phyloP scores from a whole-genome alignment of 2,113 vertebrate genomes.

The Apaloderma vittatum region DNA sequence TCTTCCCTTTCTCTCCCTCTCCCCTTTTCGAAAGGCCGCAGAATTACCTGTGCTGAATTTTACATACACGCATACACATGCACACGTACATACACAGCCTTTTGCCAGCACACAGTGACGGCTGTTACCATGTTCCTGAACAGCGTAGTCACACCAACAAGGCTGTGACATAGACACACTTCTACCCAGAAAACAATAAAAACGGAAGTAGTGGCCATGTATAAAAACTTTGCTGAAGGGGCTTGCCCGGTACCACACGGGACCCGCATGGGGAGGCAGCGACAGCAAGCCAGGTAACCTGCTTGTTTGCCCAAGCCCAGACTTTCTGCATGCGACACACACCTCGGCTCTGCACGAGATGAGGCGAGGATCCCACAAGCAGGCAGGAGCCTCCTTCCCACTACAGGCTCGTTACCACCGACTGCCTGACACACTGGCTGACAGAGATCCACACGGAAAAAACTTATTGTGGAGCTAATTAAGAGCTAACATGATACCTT shows the following conservation, averaged over 20 bases:
- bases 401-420: background rate
- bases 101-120: background rate
- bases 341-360: rapidly evolving
- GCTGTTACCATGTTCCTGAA: rapidly evolving
- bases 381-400: background rate
- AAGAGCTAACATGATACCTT: background rate
- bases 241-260: rapidly evolving
- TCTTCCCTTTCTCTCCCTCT: background rate
- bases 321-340: rapidly evolving
- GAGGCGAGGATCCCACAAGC: background rate
- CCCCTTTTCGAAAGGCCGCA: background rate
- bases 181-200: background rate
- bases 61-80: no score
- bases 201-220: rapidly evolving
- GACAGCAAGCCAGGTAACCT: background rate
- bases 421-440: rapidly evolving
- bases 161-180: rapidly evolving
- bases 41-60: rapidly evolving
- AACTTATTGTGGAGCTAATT: background rate
- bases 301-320: background rate
- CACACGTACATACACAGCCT: background rate
- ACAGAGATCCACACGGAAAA: background rate
- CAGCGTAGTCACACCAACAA: rapidly evolving
- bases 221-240: background rate
- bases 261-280: background rate